Conservation (phyloP, 1,140 invertebrate genomes). For the Nylanderia fulva region DNA sequence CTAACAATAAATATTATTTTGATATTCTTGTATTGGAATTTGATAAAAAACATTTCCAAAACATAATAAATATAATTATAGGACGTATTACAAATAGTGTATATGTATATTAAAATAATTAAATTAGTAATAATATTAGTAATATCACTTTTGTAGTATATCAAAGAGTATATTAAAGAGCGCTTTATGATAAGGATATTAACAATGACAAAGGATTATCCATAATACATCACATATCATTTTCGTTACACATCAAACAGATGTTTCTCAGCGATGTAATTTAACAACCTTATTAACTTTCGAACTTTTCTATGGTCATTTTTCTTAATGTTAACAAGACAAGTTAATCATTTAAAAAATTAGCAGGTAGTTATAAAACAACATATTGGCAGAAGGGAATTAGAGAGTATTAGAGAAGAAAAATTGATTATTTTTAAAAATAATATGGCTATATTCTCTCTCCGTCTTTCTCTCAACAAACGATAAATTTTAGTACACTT, state of each 20-base stretch:
- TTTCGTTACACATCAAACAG: slow-evolving; percentile 1
- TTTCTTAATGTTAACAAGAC: neutral
- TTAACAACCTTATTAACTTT: neutral
- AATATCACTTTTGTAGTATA: neutral
- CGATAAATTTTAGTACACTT: neutral
- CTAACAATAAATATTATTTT: too few relatives aligned
- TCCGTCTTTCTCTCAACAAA: neutral
- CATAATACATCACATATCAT: neutral
- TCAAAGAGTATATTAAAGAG: neutral
- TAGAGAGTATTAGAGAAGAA: too few relatives aligned
- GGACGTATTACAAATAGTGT: neutral
- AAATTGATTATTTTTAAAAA: neutral
- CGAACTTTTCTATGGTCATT: neutral
- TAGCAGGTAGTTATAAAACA: neutral
- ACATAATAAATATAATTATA: neutral
- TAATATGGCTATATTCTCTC: neutral
- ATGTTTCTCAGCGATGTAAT: neutral
- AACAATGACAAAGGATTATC: neutral
- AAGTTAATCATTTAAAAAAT: neutral
- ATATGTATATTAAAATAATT: slow-evolving; percentile 1
- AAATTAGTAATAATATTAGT: slow-evolving; percentile 15
- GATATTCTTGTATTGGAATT: neutral
- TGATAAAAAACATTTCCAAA: neutral
- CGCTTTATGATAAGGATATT: slow-evolving; percentile 16
- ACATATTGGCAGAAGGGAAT: neutral